Percentiles rank a stretch among this genome's conserved stretches.
Conservation (phyloP, 2,113 vertebrate genomes). For the Embiotoca jacksoni region DNA sequence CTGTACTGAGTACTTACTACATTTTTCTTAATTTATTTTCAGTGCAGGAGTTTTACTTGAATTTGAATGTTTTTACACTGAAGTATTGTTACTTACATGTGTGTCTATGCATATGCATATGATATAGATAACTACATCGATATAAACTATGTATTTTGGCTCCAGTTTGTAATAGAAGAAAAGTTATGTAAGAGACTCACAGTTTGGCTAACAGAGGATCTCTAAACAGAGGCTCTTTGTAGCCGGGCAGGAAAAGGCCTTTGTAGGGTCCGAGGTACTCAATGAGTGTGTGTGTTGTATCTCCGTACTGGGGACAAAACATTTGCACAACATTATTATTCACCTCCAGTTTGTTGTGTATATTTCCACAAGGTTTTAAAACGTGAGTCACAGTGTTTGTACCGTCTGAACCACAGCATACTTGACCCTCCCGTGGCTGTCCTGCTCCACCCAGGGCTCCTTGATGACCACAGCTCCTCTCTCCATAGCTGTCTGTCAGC, state of each 20-base stretch:
- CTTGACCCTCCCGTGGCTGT: constrained; percentile 84
- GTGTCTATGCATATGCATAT: too few species aligned
- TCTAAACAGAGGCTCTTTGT: constrained; percentile 81
- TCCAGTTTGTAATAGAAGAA: too few species aligned
- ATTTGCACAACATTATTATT: constrained; percentile 21
- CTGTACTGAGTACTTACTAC: too few species aligned
- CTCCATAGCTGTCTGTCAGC: constrained; percentile 82
- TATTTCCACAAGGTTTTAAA: constrained; percentile 8
- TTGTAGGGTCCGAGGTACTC: constrained; percentile 86
- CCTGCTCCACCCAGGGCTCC: constrained; percentile 88
- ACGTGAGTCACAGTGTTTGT: constrained; percentile 34
- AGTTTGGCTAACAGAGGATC: constrained; percentile 83
- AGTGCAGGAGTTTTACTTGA: too few species aligned
- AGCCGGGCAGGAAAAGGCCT: constrained; percentile 86
- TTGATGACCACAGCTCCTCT: constrained; percentile 82
- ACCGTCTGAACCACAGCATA: constrained; percentile 87
- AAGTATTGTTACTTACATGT: too few species aligned
- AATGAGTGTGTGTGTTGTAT: constrained; percentile 87
- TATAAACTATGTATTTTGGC: too few species aligned
- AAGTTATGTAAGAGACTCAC: constrained; percentile 74
- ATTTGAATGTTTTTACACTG: too few species aligned
- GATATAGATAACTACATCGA: too few species aligned
- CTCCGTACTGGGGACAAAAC: constrained; percentile 83
- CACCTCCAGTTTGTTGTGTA: constrained; percentile 13
- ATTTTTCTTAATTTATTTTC: too few species aligned